Conservation (phyloP, 2,113 vertebrate species). For the Jacana jacana region DNA sequence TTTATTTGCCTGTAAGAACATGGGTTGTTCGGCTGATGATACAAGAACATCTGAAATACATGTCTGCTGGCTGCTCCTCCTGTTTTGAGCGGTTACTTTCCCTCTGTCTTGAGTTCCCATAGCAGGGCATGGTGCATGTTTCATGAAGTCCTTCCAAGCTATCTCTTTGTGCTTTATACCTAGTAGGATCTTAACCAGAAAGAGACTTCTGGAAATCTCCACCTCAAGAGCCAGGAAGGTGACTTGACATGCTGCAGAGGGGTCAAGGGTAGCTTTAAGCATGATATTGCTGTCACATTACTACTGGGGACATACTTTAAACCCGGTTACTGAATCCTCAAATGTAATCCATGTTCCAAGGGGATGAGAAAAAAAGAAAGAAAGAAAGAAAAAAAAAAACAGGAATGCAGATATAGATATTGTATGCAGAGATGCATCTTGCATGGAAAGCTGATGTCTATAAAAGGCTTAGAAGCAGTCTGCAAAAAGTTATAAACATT, state of each 20-base stretch:
- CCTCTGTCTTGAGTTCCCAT: background rate
- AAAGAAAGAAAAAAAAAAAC: no score
- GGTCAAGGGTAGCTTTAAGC: background rate
- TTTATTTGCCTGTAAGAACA: background rate
- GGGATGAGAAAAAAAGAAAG: background rate
- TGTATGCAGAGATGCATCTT: background rate
- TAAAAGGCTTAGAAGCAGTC: background rate
- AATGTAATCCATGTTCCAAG: background rate
- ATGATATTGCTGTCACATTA: background rate
- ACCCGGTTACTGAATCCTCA: background rate
- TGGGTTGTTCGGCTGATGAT: background rate
- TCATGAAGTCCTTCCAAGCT: background rate
- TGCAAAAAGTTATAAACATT: background rate
- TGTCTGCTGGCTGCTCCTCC: background rate
- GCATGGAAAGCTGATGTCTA: background rate
- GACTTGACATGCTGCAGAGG: background rate
- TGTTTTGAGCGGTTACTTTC: background rate
- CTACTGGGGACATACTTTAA: background rate
- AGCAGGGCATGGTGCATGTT: rapidly evolving
- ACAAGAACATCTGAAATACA: background rate
- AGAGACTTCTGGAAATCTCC: background rate
- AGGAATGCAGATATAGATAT: background rate
- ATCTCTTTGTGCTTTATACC: background rate
- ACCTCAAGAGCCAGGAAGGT: background rate
- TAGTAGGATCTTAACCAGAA: background rate